phyloP scores from a whole-genome alignment of 2,888 invertebrate genomes.

The Troides helena region DNA sequence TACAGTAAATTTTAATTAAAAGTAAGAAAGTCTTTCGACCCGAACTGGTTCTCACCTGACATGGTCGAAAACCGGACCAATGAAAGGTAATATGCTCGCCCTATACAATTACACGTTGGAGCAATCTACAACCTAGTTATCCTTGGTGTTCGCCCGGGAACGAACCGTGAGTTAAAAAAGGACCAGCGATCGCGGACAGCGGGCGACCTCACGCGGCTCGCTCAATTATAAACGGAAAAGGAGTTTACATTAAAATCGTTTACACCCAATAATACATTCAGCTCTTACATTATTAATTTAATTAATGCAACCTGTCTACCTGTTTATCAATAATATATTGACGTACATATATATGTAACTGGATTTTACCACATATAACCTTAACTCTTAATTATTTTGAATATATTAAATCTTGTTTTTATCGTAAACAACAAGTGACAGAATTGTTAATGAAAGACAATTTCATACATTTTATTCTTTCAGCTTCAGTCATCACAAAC shows the following conservation, averaged over 20 bases:
- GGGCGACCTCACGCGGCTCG: conserved; percentile 18
- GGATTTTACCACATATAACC: too few relatives aligned
- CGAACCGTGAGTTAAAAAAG: conserved; percentile 7
- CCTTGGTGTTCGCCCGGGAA: conserved; percentile 27
- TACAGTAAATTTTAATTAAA: conserved; percentile 1
- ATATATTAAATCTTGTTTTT: too few relatives aligned
- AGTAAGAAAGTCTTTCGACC: conserved; percentile 1
- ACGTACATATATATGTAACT: too few relatives aligned
- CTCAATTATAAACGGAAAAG: conserved; percentile 15
- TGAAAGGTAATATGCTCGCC: conserved; percentile 13
- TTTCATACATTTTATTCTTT: too few relatives aligned
- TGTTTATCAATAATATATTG: neutral
- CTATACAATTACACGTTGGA: conserved; percentile 18
- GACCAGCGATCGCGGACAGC: neutral
- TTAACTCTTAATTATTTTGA: too few relatives aligned
- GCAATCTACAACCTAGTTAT: conserved; percentile 17
- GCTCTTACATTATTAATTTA: conserved; percentile 10
- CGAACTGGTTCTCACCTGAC: conserved; percentile 17
- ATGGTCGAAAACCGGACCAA: conserved; percentile 19
- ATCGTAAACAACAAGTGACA: too few relatives aligned
- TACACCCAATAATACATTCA: conserved; percentile 31
- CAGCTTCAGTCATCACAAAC: too few relatives aligned
- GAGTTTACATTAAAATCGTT: conserved; percentile 31
- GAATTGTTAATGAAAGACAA: too few relatives aligned
- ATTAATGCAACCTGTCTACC: neutral